Evolutionary conservation across 2,797 vertebrate genomes (phyloP).

Genomic region (Hipposideros larvatus): DNA sequence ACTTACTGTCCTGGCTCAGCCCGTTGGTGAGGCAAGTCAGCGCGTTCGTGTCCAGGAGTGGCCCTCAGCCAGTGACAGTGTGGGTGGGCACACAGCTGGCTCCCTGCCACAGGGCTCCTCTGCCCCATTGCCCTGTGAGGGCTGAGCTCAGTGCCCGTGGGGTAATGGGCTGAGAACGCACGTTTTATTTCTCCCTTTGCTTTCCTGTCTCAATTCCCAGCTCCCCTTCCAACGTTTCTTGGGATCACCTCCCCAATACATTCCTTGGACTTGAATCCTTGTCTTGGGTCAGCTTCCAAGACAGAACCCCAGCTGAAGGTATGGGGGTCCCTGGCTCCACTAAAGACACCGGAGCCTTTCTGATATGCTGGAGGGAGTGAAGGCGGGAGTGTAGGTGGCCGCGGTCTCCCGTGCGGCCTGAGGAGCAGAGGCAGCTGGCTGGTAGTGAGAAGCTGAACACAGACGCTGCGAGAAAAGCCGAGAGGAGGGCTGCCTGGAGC

Average conservation of each 20-base stretch:
- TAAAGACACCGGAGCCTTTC: not conserved
- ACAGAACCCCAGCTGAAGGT: not conserved
- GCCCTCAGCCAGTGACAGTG: fast-evolving
- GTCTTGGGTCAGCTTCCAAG: not conserved
- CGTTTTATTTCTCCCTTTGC: not conserved
- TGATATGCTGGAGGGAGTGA: not conserved
- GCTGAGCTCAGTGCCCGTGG: too few relatives aligned
- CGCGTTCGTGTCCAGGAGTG: fast-evolving
- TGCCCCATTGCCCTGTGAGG: not conserved
- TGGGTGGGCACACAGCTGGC: fast-evolving
- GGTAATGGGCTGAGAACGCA: fast-evolving
- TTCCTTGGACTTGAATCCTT: not conserved
- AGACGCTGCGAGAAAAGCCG: not conserved
- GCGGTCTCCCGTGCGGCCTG: fast-evolving
- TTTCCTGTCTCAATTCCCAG: not conserved
- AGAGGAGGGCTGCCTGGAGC: not conserved
- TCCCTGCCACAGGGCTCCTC: fast-evolving
- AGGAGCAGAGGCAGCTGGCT: not conserved
- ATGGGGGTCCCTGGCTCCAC: not conserved
- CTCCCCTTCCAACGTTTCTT: not conserved
- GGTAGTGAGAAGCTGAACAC: fast-evolving
- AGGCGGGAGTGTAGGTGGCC: not conserved
- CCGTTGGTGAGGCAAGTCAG: fast-evolving
- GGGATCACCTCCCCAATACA: not conserved
- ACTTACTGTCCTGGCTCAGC: not conserved